Evolutionary conservation across 2,888 invertebrate genomes (phyloP).

Genomic region (Lumbricus terrestris): DNA sequence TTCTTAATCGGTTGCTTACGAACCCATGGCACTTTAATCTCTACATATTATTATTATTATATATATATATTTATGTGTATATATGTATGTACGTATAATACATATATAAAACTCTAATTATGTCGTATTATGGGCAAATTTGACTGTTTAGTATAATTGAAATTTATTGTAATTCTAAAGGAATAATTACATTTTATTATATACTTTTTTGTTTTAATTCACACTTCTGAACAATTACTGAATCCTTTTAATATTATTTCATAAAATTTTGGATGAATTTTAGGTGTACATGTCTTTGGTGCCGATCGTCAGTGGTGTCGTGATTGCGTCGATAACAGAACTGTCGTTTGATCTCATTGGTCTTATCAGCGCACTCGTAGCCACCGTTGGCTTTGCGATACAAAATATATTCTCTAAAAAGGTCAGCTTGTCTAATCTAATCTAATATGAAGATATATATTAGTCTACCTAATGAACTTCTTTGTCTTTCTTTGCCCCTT

Average conservation of each 20-base stretch:
- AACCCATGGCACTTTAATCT: too few relatives aligned
- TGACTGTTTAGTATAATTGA: background rate
- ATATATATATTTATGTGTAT: too few relatives aligned
- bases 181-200: background rate
- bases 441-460: background rate
- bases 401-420: conserved; percentile 95
- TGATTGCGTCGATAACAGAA: conserved; percentile 88
- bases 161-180: background rate
- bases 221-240: background rate
- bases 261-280: conserved; percentile 29
- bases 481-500: too few relatives aligned
- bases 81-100: too few relatives aligned
- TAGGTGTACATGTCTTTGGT: conserved; percentile 80
- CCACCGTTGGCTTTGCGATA: conserved; percentile 87
- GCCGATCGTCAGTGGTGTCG: conserved; percentile 86
- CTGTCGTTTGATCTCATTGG: conserved; percentile 85
- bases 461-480: too few relatives aligned
- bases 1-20: too few relatives aligned
- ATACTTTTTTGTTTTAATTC: background rate
- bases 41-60: too few relatives aligned
- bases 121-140: background rate
- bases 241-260: background rate
- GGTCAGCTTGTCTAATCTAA: conserved; percentile 63
- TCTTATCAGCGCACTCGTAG: conserved; percentile 78
- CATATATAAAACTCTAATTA: too few relatives aligned